Conservation (phyloP, 1,140 invertebrate genomes). For the Protaetia brevitarsis region DNA sequence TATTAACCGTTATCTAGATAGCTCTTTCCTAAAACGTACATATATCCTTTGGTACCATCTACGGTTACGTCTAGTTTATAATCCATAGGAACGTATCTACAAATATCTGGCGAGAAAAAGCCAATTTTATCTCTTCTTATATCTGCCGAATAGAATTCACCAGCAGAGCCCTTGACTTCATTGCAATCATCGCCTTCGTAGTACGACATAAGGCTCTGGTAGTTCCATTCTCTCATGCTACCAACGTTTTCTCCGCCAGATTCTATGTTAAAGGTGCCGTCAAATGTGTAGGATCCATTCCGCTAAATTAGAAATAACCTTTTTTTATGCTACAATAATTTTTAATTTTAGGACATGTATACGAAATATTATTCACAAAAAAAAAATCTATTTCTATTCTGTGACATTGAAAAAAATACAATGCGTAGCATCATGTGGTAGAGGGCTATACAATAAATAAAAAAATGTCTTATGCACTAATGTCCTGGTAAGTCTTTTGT, state of each 20-base stretch:
- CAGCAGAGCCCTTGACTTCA: constrained; percentile 64
- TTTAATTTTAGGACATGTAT: background rate
- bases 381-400: no score
- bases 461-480: no score
- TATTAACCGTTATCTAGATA: constrained; percentile 42
- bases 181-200: constrained; percentile 57
- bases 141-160: constrained; percentile 70
- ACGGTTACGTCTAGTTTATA: constrained; percentile 24
- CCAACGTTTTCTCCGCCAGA: constrained; percentile 67
- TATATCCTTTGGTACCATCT: constrained; percentile 25
- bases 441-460: no score
- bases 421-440: no score
- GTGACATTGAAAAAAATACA: no score
- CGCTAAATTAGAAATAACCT: constrained; percentile 14
- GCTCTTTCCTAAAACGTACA: constrained; percentile 22
- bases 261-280: constrained; percentile 71
- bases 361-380: background rate
- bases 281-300: constrained; percentile 50
- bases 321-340: background rate
- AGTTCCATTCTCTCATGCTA: constrained; percentile 66
- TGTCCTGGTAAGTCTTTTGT: no score
- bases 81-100: constrained; percentile 45
- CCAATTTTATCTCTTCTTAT: constrained; percentile 53
- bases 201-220: constrained; percentile 57
- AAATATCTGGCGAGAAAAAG: constrained; percentile 52